Evolutionary conservation across 2,113 vertebrate species (phyloP).

Genomic region (Lampris incognitus): DNA sequence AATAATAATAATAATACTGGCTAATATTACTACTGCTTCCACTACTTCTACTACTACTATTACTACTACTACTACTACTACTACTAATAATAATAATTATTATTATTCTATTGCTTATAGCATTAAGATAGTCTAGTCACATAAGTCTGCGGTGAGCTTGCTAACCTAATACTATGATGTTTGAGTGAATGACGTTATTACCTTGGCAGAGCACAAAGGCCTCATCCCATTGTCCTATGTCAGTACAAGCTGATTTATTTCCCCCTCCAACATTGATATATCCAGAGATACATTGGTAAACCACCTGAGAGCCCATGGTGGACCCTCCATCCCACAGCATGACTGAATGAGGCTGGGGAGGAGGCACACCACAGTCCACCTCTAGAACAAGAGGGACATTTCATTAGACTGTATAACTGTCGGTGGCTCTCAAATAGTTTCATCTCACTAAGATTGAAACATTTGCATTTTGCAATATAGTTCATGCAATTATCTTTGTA

Average conservation of each 20-base stretch:
- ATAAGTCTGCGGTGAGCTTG: background rate
- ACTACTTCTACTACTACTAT: no score
- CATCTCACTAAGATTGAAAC: no score
- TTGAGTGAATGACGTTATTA: conserved; percentile 51
- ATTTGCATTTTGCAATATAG: no score
- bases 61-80: no score
- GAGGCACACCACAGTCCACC: conserved; percentile 69
- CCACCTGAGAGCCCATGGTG: conserved; percentile 66
- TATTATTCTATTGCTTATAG: no score
- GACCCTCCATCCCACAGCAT: conserved; percentile 66
- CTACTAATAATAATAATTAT: no score
- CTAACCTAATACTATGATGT: background rate
- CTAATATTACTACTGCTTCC: no score
- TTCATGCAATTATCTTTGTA: no score
- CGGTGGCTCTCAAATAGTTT: no score
- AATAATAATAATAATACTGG: no score
- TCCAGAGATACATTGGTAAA: conserved; percentile 73
- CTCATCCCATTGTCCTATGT: conserved; percentile 77
- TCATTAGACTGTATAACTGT: conserved; percentile 9
- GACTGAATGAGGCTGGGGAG: conserved; percentile 53
- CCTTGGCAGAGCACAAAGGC: conserved; percentile 78
- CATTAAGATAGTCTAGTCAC: no score
- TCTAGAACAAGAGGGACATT: conserved; percentile 64
- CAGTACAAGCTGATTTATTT: conserved; percentile 75
- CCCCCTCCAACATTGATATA: conserved; percentile 57